phyloP scores from a whole-genome alignment of 2,113 vertebrate genomes.

The Echinops telfairi region DNA sequence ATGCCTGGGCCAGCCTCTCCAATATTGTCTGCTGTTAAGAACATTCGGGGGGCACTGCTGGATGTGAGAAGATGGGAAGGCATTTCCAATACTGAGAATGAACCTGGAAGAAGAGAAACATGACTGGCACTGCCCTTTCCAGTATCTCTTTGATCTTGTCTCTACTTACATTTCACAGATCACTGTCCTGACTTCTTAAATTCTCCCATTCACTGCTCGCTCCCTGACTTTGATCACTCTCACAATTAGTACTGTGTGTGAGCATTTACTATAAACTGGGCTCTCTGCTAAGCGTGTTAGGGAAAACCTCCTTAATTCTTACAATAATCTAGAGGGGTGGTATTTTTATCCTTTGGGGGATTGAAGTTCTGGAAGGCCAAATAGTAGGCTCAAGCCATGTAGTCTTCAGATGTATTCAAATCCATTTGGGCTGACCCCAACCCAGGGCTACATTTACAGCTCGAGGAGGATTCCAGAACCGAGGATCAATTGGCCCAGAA shows the following conservation, averaged over 20 bases:
- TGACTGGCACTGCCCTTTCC: neutral
- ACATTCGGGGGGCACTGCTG: neutral
- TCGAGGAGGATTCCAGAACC: constrained; percentile 8
- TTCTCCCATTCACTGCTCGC: neutral
- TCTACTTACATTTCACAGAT: constrained; percentile 23
- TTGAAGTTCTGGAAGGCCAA: neutral
- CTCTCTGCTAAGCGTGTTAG: neutral
- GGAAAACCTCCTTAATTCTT: constrained; percentile 31
- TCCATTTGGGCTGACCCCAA: neutral
- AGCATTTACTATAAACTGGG: neutral
- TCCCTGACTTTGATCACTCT: constrained; percentile 1
- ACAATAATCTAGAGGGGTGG: neutral
- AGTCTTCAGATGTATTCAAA: constrained; percentile 6
- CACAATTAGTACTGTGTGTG: neutral
- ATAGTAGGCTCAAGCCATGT: neutral
- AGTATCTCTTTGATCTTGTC: neutral
- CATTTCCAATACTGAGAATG: neutral
- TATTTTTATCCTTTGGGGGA: constrained; percentile 35
- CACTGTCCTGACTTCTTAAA: neutral
- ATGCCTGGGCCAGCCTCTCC: neutral
- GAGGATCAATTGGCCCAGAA: neutral
- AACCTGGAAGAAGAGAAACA: neutral
- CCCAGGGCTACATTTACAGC: neutral
- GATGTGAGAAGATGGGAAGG: neutral
- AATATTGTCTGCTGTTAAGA: neutral